These are phyloP conservation scores for Oryzias sinensis DNA, from an alignment of 2,797 vertebrate species.

Conservation along the genomic window DNA sequence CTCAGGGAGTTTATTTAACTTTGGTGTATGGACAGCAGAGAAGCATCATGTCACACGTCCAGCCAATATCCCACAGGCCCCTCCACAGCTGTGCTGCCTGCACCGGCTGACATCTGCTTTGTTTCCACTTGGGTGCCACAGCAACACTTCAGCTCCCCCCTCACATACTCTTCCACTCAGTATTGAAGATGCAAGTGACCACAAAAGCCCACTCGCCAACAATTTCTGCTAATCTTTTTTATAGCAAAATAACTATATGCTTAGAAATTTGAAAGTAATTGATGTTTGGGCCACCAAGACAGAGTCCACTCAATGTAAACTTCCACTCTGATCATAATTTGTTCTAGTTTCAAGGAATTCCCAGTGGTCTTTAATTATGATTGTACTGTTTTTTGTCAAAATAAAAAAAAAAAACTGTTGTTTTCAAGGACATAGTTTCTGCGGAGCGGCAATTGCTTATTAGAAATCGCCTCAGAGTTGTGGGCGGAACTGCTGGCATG, in stretches of 20 bases:
- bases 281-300: conserved; percentile 18
- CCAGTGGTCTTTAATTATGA: too few relatives aligned
- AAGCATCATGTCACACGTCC: conserved; percentile 63
- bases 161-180: conserved; percentile 36
- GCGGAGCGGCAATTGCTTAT: too few relatives aligned
- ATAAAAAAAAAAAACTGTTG: too few relatives aligned
- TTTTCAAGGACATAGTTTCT: too few relatives aligned
- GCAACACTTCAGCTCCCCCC: conserved; percentile 26
- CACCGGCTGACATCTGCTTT: conserved; percentile 68
- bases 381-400: too few relatives aligned
- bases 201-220: conserved; percentile 11
- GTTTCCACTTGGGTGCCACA: conserved; percentile 49
- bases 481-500: too few relatives aligned
- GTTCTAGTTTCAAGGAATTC: too few relatives aligned
- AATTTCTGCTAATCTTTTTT: conserved; percentile 22
- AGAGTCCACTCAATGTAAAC: conserved; percentile 13
- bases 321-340: too few relatives aligned
- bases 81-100: conserved; percentile 46
- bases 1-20: conserved; percentile 64
- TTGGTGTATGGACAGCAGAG: conserved; percentile 63
- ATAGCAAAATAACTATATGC: conserved; percentile 25
- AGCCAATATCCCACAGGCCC: conserved; percentile 51
- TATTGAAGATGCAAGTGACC: conserved; percentile 40
- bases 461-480: too few relatives aligned
- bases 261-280: conserved; percentile 31